Evolutionary conservation across 1,140 invertebrate genomes (phyloP).

Genomic region (Drosophila baimaii): DNA sequence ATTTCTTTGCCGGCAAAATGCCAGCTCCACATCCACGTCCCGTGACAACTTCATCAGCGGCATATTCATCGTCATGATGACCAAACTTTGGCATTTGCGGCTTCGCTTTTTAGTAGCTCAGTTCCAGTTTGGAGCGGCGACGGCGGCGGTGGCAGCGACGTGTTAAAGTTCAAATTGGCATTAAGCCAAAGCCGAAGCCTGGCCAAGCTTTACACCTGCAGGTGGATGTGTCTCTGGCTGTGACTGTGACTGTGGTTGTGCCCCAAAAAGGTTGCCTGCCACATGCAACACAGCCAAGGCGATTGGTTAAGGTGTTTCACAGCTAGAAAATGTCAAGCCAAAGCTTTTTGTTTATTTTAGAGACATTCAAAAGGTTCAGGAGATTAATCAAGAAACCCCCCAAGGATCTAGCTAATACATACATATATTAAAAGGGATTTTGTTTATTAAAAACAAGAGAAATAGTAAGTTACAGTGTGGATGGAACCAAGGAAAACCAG

Average conservation of each 20-base stretch:
- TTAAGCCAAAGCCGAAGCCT: constrained; percentile 19
- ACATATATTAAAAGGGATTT: background rate
- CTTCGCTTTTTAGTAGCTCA: constrained; percentile 28
- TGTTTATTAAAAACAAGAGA: background rate
- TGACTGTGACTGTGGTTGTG: constrained; percentile 16
- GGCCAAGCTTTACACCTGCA: constrained; percentile 36
- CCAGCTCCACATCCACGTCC: constrained; percentile 36
- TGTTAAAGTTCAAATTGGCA: constrained; percentile 79
- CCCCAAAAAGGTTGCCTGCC: constrained; percentile 33
- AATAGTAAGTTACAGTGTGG: background rate
- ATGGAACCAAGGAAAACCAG: background rate
- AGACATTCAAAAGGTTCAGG: background rate
- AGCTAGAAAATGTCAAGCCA: constrained; percentile 5
- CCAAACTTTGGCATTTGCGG: constrained; percentile 70
- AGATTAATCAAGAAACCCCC: background rate
- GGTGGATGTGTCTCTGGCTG: background rate
- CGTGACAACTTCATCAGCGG: constrained; percentile 47
- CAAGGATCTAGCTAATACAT: background rate
- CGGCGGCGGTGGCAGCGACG: constrained; percentile 7
- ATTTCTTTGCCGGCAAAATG: constrained; percentile 79
- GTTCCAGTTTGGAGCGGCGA: constrained; percentile 40
- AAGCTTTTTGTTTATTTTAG: background rate
- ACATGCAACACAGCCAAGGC: constrained; percentile 5
- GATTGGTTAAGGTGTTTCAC: background rate
- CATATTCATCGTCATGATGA: constrained; percentile 21